Evolutionary conservation across 2,888 invertebrate genomes (phyloP).

Genomic region (Globia sparganii): DNA sequence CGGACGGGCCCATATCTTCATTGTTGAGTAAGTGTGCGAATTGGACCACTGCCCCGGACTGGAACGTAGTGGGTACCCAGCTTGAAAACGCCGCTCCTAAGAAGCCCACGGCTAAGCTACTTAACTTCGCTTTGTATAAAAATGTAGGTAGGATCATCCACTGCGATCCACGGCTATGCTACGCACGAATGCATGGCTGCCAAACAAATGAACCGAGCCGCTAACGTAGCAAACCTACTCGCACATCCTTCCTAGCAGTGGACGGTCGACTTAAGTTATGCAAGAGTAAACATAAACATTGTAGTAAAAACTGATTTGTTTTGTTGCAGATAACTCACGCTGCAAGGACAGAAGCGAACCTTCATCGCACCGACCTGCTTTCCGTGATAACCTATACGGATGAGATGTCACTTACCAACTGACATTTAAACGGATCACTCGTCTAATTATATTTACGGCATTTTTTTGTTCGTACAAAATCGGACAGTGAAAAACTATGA

Average conservation of each 20-base stretch:
- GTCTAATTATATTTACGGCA: conserved; percentile 33
- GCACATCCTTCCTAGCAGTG: neutral
- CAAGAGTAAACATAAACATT: conserved; percentile 24
- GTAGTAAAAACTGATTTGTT: conserved; percentile 57
- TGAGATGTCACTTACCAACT: conserved; percentile 70
- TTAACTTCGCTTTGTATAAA: neutral
- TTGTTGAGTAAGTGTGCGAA: too few relatives aligned
- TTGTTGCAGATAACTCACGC: conserved; percentile 83
- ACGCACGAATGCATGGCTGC: neutral
- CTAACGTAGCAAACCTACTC: neutral
- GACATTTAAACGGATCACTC: conserved; percentile 56
- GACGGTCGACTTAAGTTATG: conserved; percentile 1
- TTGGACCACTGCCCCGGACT: too few relatives aligned
- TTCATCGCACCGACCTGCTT: conserved; percentile 66
- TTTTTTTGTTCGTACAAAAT: conserved; percentile 60
- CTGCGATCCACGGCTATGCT: neutral
- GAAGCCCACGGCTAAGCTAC: neutral
- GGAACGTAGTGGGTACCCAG: neutral
- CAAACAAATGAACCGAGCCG: neutral
- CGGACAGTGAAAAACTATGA: conserved; percentile 78
- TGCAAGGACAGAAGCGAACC: conserved; percentile 63
- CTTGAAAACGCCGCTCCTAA: neutral
- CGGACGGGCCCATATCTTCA: neutral
- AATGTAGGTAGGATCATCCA: neutral
- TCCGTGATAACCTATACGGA: conserved; percentile 60